Base-by-base conservation (phyloP, 2,113 vertebrate species). In the Paralichthys olivaceus region DNA sequence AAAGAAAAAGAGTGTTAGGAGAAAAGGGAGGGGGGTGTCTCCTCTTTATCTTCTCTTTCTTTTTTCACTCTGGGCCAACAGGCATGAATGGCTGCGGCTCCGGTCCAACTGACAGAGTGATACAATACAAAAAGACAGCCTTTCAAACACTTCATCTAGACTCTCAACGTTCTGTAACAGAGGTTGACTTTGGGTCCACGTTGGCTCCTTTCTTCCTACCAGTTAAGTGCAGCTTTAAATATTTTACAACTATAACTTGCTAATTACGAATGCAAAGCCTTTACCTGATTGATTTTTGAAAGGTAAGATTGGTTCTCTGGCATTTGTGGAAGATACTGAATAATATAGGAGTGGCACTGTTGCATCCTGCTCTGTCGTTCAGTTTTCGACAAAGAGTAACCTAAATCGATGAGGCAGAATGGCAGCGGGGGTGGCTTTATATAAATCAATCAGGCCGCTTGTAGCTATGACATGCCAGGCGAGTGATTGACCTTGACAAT, bases 401-500 rank as follows among this genome's bases (percentile, higher is more conserved):
- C 84, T 85, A 79, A 93, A 89, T 91, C 90, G 69, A 91, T 90
- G 77, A 71, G 87, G 86, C 87, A 90, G 80, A 85, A 87, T 67
- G 79, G 72, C 72, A 80, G 72, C 0, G 29, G 68, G 57, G 57
- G 14, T 22, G 77, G 79, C 58, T 80, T 84, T 81, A 75, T 90
- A 84, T 78, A 80, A 84, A 92, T 93, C 89, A 89, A 92, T 92
- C 85, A 59, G 77, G 79, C 77, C 59, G 84, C 83, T 84, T 78
- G 76, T 77, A 86, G 87, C 88, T 72, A 84, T 78, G 82, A 82
- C 82, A 80, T 82, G 82, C 77, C 80, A 79, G 71, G 57, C 84
- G 66, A 83, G 79, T 87, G 88, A 90, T 84, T 90, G 91, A 92
- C 91, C 89, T 92, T 92, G 90, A 89, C 86, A 83, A 61, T 84